Base-by-base conservation (phyloP, 1,140 invertebrate species). In the Leptestheria dahalacensis region DNA sequence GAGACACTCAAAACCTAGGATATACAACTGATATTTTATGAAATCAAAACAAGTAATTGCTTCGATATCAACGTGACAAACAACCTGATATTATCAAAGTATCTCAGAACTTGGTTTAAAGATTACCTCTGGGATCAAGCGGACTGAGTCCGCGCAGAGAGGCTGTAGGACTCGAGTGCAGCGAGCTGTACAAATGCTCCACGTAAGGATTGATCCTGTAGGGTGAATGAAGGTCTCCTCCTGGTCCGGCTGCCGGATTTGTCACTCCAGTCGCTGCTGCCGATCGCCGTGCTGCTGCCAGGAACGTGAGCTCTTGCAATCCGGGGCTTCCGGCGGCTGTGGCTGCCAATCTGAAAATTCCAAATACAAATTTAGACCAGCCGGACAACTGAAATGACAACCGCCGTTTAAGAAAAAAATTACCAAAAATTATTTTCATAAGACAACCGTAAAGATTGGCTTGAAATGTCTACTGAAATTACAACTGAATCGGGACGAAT, bases 171-270 rank as follows among this genome's bases (percentile, higher is more conserved):
- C 68, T 71, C 61, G 71, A 65, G 57, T 72, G 79, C 28, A 83
- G 71, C 15, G 80, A 78, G 20, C 71, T 67, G 68, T 83, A 82
- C 23, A 83, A 73, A 66, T 81, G 79, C 71, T 83, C 81, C 78
- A 82, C 80, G 69, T 82, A 82, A 60, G 80, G 78, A 25, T 79
- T 79, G 65, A 83, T 74, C 64, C 80, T 73, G 69, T 82, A 83
- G 18, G 80, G 77, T 47, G 78, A 76, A 68, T 78, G 79, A 62
- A 79, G 73, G 60, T 78, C 77, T n/a, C 48, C 49, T 60, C 64
- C 24, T 15, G 20, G 10, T 49, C 68, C 66, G 47, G 70, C 66
- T 51, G 69, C 60, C 29, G 68, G 65, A 33, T 69, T 65, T 51
- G 71, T 67, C 48, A 69, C 70, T 21, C 71, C 70, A 52, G 72